Conservation (phyloP, 2,797 vertebrate genomes). For the Nasua narica region DNA sequence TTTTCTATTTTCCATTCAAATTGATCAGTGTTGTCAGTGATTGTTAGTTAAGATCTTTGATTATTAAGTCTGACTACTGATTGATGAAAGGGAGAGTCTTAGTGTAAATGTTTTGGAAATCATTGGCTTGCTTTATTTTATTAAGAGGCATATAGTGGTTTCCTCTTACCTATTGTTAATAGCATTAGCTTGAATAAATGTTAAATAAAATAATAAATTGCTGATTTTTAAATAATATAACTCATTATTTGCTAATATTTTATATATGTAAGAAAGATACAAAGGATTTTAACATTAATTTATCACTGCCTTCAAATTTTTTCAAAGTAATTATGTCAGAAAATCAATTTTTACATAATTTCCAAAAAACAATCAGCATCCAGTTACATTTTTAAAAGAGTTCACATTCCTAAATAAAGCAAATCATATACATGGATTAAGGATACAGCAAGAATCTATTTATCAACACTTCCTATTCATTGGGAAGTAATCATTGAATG, state of each 20-base stretch:
- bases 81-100: background rate
- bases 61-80: constrained; percentile 72
- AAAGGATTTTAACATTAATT: background rate
- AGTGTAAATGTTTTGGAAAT: background rate
- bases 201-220: background rate
- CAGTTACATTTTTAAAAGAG: constrained; percentile 8
- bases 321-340: background rate
- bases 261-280: background rate
- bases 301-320: background rate
- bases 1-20: constrained; percentile 74
- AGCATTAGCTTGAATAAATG: background rate
- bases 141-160: background rate
- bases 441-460: background rate
- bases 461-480: background rate
- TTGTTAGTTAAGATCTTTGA: constrained; percentile 72
- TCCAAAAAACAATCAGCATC: background rate
- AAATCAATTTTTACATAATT: constrained; percentile 39
- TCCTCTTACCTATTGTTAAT: constrained; percentile 7
- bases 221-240: constrained; percentile 34
- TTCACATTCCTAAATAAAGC: background rate
- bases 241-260: constrained; percentile 29
- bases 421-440: constrained; percentile 15
- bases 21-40: constrained; percentile 76
- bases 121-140: constrained; percentile 48
- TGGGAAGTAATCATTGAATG: background rate